Conservation (phyloP, 2,888 invertebrate species). For the Ligdia adustata region DNA sequence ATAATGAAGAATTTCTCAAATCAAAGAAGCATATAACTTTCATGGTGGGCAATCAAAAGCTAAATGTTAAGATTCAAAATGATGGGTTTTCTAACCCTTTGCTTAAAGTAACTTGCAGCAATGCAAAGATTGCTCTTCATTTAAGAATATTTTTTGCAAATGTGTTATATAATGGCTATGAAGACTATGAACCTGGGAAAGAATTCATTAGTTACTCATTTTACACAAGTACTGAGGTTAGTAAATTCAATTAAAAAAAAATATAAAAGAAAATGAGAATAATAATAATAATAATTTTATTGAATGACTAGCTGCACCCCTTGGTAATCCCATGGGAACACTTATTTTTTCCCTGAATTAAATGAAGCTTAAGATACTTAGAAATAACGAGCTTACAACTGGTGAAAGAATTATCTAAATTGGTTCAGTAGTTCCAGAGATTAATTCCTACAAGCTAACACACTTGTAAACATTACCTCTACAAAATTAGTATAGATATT, state of each 20-base stretch:
- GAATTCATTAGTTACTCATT: slow-evolving; percentile 52
- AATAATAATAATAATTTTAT: too few relatives aligned
- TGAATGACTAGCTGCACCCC: too few relatives aligned
- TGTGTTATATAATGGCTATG: slow-evolving; percentile 50
- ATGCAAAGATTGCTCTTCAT: slow-evolving; percentile 49
- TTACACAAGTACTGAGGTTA: slow-evolving; percentile 62
- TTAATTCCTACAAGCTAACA: too few relatives aligned
- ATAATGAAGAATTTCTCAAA: slow-evolving; percentile 56
- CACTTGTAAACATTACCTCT: too few relatives aligned
- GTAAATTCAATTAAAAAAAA: background rate
- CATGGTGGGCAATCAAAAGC: slow-evolving; percentile 48
- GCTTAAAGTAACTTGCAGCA: slow-evolving; percentile 52
- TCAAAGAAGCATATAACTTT: slow-evolving; percentile 48
- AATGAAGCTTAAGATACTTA: too few relatives aligned
- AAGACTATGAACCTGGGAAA: slow-evolving; percentile 32
- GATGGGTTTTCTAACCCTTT: slow-evolving; percentile 55
- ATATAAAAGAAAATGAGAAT: too few relatives aligned
- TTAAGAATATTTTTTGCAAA: slow-evolving; percentile 62
- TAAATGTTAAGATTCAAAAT: slow-evolving; percentile 51
- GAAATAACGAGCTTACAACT: too few relatives aligned
- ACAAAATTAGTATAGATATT: too few relatives aligned
- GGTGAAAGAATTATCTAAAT: too few relatives aligned
- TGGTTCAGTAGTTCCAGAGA: too few relatives aligned
- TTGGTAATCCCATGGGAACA: too few relatives aligned
- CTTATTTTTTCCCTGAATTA: too few relatives aligned